Evolutionary conservation across 1,140 invertebrate species (phyloP).

Genomic region (Lordiphosa stackelbergi): DNA sequence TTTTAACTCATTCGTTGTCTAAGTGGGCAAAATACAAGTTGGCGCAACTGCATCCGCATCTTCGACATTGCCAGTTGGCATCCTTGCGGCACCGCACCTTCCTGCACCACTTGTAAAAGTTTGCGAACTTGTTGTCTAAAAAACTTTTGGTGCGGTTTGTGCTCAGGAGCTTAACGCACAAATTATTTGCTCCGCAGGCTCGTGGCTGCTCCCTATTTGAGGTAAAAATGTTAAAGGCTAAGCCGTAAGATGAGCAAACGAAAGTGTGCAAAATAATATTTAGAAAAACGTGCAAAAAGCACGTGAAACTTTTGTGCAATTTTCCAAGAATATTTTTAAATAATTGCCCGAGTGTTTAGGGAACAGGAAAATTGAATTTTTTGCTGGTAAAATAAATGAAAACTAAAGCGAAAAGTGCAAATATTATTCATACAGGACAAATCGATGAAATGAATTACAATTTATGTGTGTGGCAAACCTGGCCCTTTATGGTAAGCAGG

Average conservation of each 20-base stretch:
- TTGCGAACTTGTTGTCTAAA: slow-evolving; percentile 72
- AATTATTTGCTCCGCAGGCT: slow-evolving; percentile 54
- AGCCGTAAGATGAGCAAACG: neutral
- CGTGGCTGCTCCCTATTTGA: slow-evolving; percentile 1
- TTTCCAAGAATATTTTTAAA: no score
- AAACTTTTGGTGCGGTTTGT: slow-evolving; percentile 60
- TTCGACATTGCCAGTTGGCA: slow-evolving; percentile 44
- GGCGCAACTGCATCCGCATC: slow-evolving; percentile 31
- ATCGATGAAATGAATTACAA: neutral
- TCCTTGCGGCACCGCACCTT: slow-evolving; percentile 11
- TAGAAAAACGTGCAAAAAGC: no score
- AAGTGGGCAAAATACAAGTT: slow-evolving; percentile 67
- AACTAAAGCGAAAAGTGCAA: no score
- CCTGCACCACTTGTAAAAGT: slow-evolving; percentile 61
- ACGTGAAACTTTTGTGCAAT: no score
- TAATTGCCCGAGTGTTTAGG: no score
- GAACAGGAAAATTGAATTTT: no score
- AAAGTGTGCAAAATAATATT: no score
- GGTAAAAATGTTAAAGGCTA: neutral
- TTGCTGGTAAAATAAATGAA: no score
- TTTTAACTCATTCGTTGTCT: slow-evolving; percentile 70
- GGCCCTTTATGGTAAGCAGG: slow-evolving; percentile 9
- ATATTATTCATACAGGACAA: no score
- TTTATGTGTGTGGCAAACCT: slow-evolving; percentile 4
- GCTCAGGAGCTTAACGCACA: slow-evolving; percentile 64